Percentiles rank a stretch among this genome's conserved stretches.
Conservation (phyloP, 1,140 invertebrate species). For the Magallana gigas region DNA sequence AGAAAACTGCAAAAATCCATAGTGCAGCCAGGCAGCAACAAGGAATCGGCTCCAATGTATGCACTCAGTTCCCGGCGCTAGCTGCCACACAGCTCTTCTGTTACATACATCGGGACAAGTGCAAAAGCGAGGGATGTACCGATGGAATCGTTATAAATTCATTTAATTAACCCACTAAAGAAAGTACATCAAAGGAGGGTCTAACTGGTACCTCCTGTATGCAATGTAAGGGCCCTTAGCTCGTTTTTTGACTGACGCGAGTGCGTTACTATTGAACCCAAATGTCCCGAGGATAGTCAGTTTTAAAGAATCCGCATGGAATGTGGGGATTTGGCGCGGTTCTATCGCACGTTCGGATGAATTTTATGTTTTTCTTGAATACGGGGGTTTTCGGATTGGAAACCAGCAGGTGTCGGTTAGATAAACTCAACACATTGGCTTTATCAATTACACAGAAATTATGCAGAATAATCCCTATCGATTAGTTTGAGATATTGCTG, state of each 20-base stretch:
- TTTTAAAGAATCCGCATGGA: conserved; percentile 9
- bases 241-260: not conserved
- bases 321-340: not conserved
- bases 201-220: not conserved
- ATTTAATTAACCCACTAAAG: conserved; percentile 23
- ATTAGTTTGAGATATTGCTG: too few relatives aligned
- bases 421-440: not conserved
- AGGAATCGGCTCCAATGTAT: not conserved
- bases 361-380: not conserved
- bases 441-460: not conserved
- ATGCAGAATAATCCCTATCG: not conserved
- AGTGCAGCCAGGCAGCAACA: not conserved
- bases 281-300: conserved; percentile 1
- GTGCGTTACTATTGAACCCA: not conserved
- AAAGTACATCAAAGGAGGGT: not conserved
- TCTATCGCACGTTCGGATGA: not conserved
- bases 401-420: not conserved
- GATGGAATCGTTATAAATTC: not conserved
- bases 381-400: not conserved
- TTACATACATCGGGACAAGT: not conserved
- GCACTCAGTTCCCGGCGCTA: not conserved
- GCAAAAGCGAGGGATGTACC: not conserved
- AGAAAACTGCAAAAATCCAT: conserved; percentile 10
- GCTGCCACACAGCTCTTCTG: too few relatives aligned
- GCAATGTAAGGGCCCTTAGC: not conserved